These are phyloP conservation scores for Mayetiola destructor DNA, from an alignment of 2,888 invertebrate genomes.

Conservation along the genomic window DNA sequence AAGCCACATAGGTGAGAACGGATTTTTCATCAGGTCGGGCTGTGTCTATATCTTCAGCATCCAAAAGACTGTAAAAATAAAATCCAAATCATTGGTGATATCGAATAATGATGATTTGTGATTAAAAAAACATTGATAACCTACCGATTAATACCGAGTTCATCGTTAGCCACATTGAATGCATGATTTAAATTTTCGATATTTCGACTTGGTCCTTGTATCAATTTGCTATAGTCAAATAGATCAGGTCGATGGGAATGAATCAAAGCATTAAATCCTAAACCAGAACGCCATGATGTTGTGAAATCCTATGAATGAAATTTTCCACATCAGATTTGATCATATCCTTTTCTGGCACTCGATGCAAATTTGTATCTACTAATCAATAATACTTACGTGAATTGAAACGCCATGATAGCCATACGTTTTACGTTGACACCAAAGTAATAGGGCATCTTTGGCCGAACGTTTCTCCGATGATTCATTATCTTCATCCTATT, in stretches of 20 bases:
- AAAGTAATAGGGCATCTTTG: constrained; percentile 92
- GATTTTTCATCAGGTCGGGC: constrained; percentile 44
- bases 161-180: constrained; percentile 84
- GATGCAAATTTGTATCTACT: too few species aligned
- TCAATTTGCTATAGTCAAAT: constrained; percentile 71
- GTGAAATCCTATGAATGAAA: constrained; percentile 56
- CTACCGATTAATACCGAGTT: constrained; percentile 72
- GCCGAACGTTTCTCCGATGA: constrained; percentile 97
- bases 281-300: constrained; percentile 88
- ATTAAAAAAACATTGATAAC: too few species aligned
- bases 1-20: constrained; percentile 76
- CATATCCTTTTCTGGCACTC: too few species aligned
- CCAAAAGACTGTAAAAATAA: constrained; percentile 48
- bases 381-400: constrained; percentile 30
- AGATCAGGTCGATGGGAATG: constrained; percentile 95
- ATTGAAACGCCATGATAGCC: constrained; percentile 84
- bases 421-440: constrained; percentile 97
- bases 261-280: constrained; percentile 97
- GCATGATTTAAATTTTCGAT: constrained; percentile 96
- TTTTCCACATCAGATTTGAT: too few species aligned
- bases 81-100: too few species aligned
- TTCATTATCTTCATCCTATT: constrained; percentile 83
- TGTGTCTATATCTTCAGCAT: constrained; percentile 95
- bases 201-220: constrained; percentile 65
- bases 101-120: too few species aligned